Percentiles rank a stretch among this genome's conserved stretches.
phyloP scores from a whole-genome alignment of 2,797 vertebrate genomes.

The Monodelphis domestica region DNA sequence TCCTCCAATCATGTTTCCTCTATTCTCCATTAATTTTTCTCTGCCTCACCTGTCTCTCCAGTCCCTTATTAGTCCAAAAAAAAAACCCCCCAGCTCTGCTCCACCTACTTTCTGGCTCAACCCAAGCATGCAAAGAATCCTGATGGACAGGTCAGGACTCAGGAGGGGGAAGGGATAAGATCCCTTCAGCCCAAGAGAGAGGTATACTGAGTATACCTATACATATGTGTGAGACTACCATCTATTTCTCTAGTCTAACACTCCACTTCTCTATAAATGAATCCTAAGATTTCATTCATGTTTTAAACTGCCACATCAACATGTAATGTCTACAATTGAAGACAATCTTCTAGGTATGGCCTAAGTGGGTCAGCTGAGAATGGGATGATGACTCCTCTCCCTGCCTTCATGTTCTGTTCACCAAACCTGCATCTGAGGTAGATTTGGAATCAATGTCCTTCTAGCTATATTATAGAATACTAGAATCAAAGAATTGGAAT shows the following conservation, averaged over 20 bases:
- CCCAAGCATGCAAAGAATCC: too few relatives aligned
- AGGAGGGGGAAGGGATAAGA: too few relatives aligned
- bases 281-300: background rate
- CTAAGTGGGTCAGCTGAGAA: background rate
- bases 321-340: background rate
- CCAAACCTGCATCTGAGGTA: background rate
- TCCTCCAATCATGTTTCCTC: too few relatives aligned
- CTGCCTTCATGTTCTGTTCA: background rate
- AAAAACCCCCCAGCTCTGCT: too few relatives aligned
- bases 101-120: too few relatives aligned
- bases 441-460: background rate
- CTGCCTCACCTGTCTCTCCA: too few relatives aligned
- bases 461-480: background rate
- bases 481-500: too few relatives aligned
- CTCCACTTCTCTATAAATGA: background rate
- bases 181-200: too few relatives aligned
- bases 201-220: too few relatives aligned
- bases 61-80: too few relatives aligned
- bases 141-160: too few relatives aligned
- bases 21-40: too few relatives aligned
- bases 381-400: background rate
- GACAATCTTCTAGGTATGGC: background rate
- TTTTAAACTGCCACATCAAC: background rate
- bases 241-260: background rate
- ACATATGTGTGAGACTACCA: background rate